These are phyloP conservation scores for Erebia epiphron DNA, from an alignment of 2,888 invertebrate genomes.

Conservation along the genomic window DNA sequence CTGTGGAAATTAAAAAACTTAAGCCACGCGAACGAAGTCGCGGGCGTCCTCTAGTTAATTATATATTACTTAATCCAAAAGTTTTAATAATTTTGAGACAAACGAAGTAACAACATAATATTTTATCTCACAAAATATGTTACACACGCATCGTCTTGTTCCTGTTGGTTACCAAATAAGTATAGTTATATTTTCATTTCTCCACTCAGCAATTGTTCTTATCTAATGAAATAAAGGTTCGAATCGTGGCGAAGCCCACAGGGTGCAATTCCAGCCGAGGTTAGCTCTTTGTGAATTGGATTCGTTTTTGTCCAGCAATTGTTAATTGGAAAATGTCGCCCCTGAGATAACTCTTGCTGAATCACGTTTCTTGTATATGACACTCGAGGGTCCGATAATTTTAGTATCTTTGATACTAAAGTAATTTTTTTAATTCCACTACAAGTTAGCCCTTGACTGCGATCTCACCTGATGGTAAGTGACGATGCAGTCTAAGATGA, in stretches of 20 bases:
- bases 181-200: background rate
- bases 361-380: conserved; percentile 32
- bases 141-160: background rate
- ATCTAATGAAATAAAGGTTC: conserved; percentile 23
- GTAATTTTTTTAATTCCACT: background rate
- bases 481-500: no score
- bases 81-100: background rate
- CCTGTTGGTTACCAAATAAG: background rate
- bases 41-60: no score
- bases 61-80: background rate
- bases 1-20: no score
- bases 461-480: no score
- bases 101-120: no score
- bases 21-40: no score
- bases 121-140: no score
- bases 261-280: conserved; percentile 25
- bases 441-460: no score
- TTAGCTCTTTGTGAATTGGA: conserved; percentile 23
- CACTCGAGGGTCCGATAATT: conserved; percentile 22
- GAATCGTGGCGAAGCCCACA: conserved; percentile 12
- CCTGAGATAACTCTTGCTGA: conserved; percentile 26
- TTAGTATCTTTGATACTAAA: conserved; percentile 4
- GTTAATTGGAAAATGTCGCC: conserved; percentile 34
- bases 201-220: conserved; percentile 11
- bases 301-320: conserved; percentile 32